These are phyloP conservation scores for Camponotus vicinus DNA, from an alignment of 1,140 invertebrate genomes.

Conservation along the genomic window DNA sequence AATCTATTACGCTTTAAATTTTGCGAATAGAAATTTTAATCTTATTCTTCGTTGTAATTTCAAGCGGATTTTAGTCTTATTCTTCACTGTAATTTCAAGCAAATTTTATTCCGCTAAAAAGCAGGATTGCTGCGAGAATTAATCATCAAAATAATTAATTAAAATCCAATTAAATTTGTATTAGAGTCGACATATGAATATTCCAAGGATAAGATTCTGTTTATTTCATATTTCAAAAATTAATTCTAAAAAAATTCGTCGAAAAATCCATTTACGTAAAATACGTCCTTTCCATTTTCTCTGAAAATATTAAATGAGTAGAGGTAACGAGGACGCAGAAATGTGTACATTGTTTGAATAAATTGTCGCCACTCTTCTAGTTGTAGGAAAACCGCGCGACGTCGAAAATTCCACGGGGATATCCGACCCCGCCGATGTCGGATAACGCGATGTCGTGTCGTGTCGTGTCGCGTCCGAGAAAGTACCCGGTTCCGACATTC, in stretches of 20 bases:
- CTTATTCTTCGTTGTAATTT: background rate
- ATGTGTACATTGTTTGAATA: background rate
- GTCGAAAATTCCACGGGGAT: constrained; percentile 39
- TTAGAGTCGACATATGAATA: background rate
- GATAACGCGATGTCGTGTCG: constrained; percentile 52
- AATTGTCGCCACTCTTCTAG: constrained; percentile 14
- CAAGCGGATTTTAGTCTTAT: background rate
- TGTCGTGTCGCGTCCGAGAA: constrained; percentile 52
- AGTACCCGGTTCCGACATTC: constrained; percentile 45
- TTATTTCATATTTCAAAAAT: background rate
- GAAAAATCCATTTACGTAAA: background rate
- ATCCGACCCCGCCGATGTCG: constrained; percentile 29
- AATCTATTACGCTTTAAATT: background rate
- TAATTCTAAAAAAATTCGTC: background rate
- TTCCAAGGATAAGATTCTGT: background rate
- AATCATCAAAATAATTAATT: background rate
- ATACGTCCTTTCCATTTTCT: background rate
- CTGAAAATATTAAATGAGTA: background rate
- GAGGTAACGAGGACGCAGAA: background rate
- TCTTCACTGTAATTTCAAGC: background rate
- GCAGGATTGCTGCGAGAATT: background rate
- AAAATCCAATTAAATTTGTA: constrained; percentile 3
- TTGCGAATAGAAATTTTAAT: background rate
- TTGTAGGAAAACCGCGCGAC: background rate
- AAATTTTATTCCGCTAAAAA: background rate